A percentile compares a stretch with the other conserved stretches of the same genome.
Evolutionary conservation across 2,113 vertebrate species (phyloP).

Genomic region (Trogon melanurus): DNA sequence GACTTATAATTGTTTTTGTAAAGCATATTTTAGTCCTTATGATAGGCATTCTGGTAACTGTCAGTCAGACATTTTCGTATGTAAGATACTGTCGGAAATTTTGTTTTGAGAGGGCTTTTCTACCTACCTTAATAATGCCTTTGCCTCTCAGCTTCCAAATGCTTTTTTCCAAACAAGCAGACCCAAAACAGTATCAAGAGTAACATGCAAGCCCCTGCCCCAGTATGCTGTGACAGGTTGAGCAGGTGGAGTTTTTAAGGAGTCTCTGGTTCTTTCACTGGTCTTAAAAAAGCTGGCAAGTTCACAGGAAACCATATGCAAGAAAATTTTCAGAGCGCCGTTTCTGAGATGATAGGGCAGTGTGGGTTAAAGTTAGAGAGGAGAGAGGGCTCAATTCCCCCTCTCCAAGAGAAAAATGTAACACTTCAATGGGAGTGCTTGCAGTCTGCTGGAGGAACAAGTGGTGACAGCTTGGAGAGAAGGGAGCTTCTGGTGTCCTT

Average conservation of each 20-base stretch:
- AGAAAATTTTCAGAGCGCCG: neutral
- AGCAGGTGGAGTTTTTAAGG: neutral
- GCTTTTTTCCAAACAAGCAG: neutral
- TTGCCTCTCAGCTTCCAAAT: neutral
- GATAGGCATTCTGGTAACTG: neutral
- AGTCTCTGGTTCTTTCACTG: neutral
- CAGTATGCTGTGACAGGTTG: accelerated
- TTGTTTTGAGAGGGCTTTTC: neutral
- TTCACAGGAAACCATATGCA: accelerated
- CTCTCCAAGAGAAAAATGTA: neutral
- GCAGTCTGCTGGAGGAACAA: neutral
- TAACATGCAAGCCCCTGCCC: neutral
- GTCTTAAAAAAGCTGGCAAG: neutral
- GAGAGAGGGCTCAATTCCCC: neutral
- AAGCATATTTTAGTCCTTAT: neutral
- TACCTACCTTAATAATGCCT: neutral
- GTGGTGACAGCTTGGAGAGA: neutral
- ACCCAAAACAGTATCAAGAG: neutral
- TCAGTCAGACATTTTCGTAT: neutral
- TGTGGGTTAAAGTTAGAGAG: neutral
- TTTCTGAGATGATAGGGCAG: accelerated
- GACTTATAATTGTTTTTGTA: neutral
- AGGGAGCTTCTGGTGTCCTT: neutral
- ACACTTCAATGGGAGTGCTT: neutral
- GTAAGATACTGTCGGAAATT: neutral